phyloP scores from a whole-genome alignment of 2,113 vertebrate genomes.

The Sakesphorus luctuosus region DNA sequence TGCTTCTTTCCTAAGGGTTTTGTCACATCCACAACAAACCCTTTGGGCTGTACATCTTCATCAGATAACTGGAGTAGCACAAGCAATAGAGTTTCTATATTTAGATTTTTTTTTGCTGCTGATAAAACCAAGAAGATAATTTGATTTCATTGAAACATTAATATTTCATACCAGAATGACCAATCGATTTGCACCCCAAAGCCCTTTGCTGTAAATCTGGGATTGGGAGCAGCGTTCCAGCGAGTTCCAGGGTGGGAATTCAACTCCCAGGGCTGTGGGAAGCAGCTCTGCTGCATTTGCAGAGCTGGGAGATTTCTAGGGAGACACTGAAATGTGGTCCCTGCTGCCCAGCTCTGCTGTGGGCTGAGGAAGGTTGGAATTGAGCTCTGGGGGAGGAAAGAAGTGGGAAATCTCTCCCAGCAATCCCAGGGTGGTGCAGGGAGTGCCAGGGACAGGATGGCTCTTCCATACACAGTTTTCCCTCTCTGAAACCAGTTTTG shows the following conservation, averaged over 20 bases:
- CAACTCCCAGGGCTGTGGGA: neutral
- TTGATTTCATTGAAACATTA: neutral
- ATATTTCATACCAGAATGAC: neutral
- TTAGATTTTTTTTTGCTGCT: neutral
- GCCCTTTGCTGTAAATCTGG: neutral
- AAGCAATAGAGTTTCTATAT: neutral
- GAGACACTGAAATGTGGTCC: neutral
- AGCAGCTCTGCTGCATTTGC: constrained; percentile 42
- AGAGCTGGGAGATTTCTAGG: constrained; percentile 11
- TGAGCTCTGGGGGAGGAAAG: neutral
- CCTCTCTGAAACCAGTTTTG: neutral
- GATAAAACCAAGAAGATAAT: neutral
- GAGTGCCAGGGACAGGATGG: neutral
- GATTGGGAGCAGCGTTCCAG: neutral
- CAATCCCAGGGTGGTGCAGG: neutral
- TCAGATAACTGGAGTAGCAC: neutral
- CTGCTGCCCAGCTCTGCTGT: neutral
- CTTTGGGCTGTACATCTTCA: neutral
- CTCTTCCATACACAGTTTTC: neutral
- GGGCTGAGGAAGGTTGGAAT: neutral
- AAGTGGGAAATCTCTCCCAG: neutral
- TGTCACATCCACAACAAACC: neutral
- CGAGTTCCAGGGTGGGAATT: neutral
- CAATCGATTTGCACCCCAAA: neutral
- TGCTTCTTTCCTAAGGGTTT: neutral